Base-by-base conservation (phyloP, 1,140 invertebrate species). In the Brachionus manjavacas region DNA sequence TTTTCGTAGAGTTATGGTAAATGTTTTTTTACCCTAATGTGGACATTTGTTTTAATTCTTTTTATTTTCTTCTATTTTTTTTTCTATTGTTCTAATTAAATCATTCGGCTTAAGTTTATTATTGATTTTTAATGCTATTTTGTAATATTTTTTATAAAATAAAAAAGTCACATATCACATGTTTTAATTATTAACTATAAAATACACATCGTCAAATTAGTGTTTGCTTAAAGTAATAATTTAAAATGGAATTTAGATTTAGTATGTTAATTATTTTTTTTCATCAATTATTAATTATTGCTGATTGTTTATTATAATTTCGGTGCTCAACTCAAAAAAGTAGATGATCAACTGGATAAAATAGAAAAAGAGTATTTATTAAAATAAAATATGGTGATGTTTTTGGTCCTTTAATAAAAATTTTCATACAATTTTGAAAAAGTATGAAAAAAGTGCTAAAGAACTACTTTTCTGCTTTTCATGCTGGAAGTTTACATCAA, bases 111-210 rank as follows among this genome's bases (percentile, higher is more conserved):
- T 72, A 41, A 60, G n/a, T 72, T 72, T 72, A 35, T 35, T 35
- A 41, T 39, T 39, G 25, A 68, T 20, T 72, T 72, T 72, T 43
- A 72, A 72, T 72, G 68, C 68, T 72, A 41, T 72, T 72, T 72
- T 72, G 68, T 72, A 72, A 72, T 41, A 72, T 39, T 72, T 39
- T 72, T 41, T 72, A 35, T 72, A 72, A 72, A 39, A 72, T 39
- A 72, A 72, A 72, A 72, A 72, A 72, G 35, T 72, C 35, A 72
- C 68, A 72, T 72, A 72, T 72, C 68, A 72, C 31, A 72, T 41
- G 31, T 41, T 72, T 72, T 72, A 41, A 72, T 20, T 72, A 41
- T 72, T 20, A 72, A 41, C 39, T 0, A 72, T 68, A 68, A 31
- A 39, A 68, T 35, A 14, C 11, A 60, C 20, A 11, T 60, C n/a